phyloP scores from a whole-genome alignment of 2,888 invertebrate species.

The Eilema sororculum region DNA sequence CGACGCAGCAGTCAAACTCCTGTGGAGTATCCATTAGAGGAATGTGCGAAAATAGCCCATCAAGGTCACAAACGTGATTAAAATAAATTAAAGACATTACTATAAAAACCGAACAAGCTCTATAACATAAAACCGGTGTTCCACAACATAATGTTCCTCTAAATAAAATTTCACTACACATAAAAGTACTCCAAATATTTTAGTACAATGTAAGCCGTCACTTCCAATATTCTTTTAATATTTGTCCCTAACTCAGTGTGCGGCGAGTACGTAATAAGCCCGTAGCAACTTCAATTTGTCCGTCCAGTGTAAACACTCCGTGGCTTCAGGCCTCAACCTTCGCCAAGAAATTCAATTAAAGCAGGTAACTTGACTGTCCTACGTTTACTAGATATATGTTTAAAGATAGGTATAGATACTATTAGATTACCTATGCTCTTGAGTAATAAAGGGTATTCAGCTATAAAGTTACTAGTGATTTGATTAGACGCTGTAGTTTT shows the following conservation, averaged over 20 bases:
- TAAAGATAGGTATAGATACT: neutral
- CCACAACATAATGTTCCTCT: neutral
- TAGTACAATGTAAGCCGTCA: neutral
- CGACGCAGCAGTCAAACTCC: no score
- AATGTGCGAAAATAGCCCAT: neutral
- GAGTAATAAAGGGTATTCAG: neutral
- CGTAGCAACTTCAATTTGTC: slow-evolving; percentile 56
- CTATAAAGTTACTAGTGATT: neutral
- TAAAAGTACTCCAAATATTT: neutral
- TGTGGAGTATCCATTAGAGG: no score
- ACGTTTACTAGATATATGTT: slow-evolving; percentile 27
- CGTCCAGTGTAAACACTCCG: slow-evolving; percentile 63
- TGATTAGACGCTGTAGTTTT: neutral
- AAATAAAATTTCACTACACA: neutral
- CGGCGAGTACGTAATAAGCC: slow-evolving; percentile 49
- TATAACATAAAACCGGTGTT: neutral
- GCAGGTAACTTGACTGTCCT: slow-evolving; percentile 66
- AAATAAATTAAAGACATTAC: neutral
- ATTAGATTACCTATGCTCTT: neutral
- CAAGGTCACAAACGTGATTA: neutral
- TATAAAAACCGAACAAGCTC: neutral
- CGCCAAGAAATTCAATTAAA: slow-evolving; percentile 75
- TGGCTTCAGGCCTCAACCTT: slow-evolving; percentile 59
- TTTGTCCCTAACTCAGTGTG: slow-evolving; percentile 20
- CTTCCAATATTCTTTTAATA: slow-evolving; percentile 30